Percentiles rank a stretch among this genome's conserved stretches.
Evolutionary conservation across 2,113 vertebrate species (phyloP).

Genomic region (Poecile atricapillus): DNA sequence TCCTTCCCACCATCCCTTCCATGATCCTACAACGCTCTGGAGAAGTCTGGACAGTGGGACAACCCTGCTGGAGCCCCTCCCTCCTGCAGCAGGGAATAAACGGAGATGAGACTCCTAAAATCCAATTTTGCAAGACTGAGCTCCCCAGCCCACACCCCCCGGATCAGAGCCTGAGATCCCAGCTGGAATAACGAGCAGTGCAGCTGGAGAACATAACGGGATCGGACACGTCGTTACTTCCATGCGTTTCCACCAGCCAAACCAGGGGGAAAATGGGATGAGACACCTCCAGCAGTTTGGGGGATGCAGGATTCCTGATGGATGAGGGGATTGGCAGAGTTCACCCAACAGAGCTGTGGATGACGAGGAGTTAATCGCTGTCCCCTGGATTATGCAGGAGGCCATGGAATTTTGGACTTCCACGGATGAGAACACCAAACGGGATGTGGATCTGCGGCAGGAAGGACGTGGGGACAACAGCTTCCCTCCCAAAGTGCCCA

Average conservation of each 20-base stretch:
- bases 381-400: not conserved
- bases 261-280: not conserved
- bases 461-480: not conserved
- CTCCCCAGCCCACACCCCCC: accelerated
- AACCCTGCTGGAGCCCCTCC: not conserved
- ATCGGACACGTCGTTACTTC: not conserved
- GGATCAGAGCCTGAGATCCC: not conserved
- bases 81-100: not conserved
- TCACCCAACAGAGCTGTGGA: not conserved
- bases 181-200: not conserved
- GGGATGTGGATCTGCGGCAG: not conserved
- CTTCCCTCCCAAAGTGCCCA: not conserved
- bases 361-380: not conserved
- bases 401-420: not conserved
- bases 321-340: not conserved
- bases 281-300: not conserved
- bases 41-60: not conserved
- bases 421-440: not conserved
- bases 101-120: not conserved
- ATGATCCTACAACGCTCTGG: not conserved
- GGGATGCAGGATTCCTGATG: not conserved
- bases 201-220: not conserved
- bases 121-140: not conserved
- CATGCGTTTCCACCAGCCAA: not conserved
- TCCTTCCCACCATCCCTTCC: not conserved